phyloP scores from a whole-genome alignment of 2,797 vertebrate genomes.

The Spatula versicolor region DNA sequence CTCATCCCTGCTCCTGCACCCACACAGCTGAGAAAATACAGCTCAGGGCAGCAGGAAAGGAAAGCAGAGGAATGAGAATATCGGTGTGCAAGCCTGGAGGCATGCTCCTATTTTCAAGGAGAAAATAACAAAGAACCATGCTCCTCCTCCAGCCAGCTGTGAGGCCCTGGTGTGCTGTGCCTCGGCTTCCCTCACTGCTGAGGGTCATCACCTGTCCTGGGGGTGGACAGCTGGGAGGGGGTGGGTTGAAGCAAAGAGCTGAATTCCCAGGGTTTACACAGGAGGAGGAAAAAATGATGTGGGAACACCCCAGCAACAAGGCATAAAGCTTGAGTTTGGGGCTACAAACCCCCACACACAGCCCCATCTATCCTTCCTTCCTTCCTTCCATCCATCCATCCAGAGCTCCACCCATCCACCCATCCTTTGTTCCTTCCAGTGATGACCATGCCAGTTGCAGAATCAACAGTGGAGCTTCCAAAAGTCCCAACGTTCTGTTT shows the following conservation, averaged over 20 bases:
- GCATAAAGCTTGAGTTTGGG: not conserved
- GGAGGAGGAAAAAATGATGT: too few species aligned
- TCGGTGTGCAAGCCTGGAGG: not conserved
- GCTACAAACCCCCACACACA: not conserved
- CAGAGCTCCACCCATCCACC: not conserved
- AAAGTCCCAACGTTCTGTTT: too few species aligned
- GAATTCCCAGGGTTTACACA: too few species aligned
- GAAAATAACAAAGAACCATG: not conserved
- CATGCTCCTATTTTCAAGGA: not conserved
- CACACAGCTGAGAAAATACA: not conserved
- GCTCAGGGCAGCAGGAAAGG: not conserved
- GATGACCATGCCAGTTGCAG: too few species aligned
- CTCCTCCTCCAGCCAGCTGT: not conserved
- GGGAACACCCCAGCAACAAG: too few species aligned
- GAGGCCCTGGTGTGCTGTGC: accelerated
- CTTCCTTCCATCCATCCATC: not conserved
- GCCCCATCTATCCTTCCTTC: too few species aligned
- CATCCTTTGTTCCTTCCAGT: too few species aligned
- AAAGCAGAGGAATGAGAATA: not conserved
- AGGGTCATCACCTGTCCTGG: too few species aligned
- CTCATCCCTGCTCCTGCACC: not conserved
- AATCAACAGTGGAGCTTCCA: too few species aligned
- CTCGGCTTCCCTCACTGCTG: not conserved
- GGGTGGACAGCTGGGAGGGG: not conserved
- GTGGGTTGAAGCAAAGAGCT: too few species aligned